phyloP scores from a whole-genome alignment of 2,113 vertebrate genomes.

The Stegostoma tigrinum region DNA sequence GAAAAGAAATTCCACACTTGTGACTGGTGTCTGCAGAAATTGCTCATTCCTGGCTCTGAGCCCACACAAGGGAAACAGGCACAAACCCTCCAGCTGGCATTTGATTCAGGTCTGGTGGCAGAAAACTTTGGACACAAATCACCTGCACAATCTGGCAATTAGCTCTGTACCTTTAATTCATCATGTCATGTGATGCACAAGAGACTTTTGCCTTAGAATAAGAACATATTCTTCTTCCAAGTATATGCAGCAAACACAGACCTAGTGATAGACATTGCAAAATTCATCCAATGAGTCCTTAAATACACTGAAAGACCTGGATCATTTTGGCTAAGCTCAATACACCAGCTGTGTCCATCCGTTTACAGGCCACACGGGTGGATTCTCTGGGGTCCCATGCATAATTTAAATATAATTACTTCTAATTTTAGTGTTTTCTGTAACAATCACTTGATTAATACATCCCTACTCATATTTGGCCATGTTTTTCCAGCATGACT shows the following conservation, averaged over 20 bases:
- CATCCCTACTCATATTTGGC: not conserved
- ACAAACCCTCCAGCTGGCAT: not conserved
- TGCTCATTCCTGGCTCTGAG: conserved; percentile 16
- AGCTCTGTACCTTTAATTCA: not conserved
- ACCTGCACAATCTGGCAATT: conserved; percentile 19
- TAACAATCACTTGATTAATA: not conserved
- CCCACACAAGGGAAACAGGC: not conserved
- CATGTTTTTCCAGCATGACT: not conserved
- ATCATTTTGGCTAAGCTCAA: not conserved
- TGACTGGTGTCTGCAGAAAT: conserved; percentile 21
- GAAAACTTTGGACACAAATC: not conserved
- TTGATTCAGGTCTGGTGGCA: not conserved
- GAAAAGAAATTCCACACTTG: conserved; percentile 28
- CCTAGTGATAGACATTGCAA: not conserved
- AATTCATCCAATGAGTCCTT: not conserved
- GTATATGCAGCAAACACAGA: not conserved
- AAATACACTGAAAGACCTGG: not conserved
- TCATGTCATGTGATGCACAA: not conserved
- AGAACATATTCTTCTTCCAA: not conserved
- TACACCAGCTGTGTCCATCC: not conserved
- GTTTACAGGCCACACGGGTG: not conserved
- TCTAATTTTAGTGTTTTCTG: not conserved
- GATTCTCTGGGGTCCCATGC: not conserved
- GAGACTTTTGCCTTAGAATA: not conserved
- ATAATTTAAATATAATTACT: not conserved